These are phyloP conservation scores for Drosophila hydei DNA, from an alignment of 1,140 invertebrate genomes.

Conservation along the genomic window DNA sequence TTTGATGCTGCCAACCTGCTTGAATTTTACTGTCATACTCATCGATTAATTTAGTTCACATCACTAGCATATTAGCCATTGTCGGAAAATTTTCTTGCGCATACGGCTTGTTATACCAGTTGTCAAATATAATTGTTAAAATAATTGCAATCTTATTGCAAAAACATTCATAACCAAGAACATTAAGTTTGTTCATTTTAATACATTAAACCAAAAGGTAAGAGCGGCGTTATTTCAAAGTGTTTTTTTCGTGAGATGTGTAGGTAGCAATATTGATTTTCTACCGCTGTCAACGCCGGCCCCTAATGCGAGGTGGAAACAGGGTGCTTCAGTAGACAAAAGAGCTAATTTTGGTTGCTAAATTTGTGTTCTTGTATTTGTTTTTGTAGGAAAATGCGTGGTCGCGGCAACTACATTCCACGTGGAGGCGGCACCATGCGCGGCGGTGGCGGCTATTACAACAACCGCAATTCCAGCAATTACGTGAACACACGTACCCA, in stretches of 20 bases:
- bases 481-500: conserved; percentile 74
- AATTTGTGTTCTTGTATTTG: conserved; percentile 3
- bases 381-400: conserved; percentile 62
- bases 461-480: conserved; percentile 74
- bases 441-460: conserved; percentile 74
- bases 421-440: conserved; percentile 68
- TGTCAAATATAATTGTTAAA: neutral
- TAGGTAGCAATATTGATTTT: conserved; percentile 37
- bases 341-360: neutral
- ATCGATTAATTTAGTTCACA: conserved; percentile 28
- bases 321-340: conserved; percentile 19
- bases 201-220: conserved; percentile 23
- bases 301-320: conserved; percentile 3
- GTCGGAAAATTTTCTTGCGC: conserved; percentile 35
- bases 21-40: neutral
- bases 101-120: neutral
- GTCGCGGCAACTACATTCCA: conserved; percentile 72
- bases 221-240: neutral
- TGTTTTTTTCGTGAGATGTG: neutral
- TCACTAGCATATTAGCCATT: conserved; percentile 16
- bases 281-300: conserved; percentile 28
- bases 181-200: neutral
- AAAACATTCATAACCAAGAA: conserved; percentile 2
- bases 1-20: neutral
- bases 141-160: conserved; percentile 20